Evolutionary conservation across 2,113 vertebrate species (phyloP).

Genomic region (Brienomyrus brachyistius): DNA sequence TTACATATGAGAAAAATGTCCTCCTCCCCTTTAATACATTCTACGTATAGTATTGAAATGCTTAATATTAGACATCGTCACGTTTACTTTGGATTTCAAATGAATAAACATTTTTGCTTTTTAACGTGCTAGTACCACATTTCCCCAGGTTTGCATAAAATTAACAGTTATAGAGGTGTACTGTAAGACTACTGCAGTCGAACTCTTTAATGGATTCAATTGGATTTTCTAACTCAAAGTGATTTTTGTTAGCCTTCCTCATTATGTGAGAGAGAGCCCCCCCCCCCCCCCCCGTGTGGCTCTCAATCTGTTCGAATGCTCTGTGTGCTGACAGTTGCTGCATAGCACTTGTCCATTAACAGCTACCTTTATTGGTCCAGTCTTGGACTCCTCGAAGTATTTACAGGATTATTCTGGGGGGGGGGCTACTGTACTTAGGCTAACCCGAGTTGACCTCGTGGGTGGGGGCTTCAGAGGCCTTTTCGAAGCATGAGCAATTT

Average conservation of each 20-base stretch:
- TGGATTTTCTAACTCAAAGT: background rate
- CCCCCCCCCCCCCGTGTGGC: background rate
- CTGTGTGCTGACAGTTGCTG: background rate
- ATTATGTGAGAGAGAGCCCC: background rate
- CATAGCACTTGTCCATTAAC: background rate
- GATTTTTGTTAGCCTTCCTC: background rate
- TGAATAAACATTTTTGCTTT: background rate
- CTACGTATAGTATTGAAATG: background rate
- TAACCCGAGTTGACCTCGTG: slow-evolving; percentile 30
- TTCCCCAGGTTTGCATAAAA: background rate
- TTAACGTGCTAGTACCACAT: background rate
- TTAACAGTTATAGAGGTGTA: background rate
- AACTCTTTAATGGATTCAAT: background rate
- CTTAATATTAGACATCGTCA: background rate
- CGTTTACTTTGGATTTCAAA: background rate
- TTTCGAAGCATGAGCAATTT: slow-evolving; percentile 32
- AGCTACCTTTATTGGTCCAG: background rate
- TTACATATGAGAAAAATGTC: background rate
- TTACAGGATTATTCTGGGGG: background rate
- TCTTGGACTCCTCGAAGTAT: background rate
- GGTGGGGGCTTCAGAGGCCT: background rate
- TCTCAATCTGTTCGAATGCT: background rate
- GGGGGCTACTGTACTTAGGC: slow-evolving; percentile 30
- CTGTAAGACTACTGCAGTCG: background rate
- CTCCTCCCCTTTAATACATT: background rate